Base-by-base conservation (phyloP, 2,888 invertebrate species). In the Acanthococcus lagerstroemiae region DNA sequence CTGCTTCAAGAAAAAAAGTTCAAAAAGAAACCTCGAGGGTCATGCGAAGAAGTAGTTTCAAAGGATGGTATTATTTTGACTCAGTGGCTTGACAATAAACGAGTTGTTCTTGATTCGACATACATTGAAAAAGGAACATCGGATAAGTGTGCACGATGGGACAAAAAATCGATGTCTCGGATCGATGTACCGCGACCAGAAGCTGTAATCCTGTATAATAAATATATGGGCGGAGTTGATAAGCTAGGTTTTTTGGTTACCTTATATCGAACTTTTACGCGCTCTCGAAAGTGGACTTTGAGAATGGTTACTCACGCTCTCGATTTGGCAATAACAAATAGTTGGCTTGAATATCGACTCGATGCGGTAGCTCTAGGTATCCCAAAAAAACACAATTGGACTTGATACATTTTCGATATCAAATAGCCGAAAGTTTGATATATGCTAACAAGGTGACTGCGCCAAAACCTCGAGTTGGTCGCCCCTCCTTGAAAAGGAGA, bases 201-300 rank as follows among this genome's bases (percentile, higher is more conserved):
- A 54, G 45, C 44, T 19, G 61, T 70, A 22, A 57, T 50, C 22
- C 24, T 57, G 7, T 69, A 70, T 37, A 70, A 69, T 27, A 50
- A 67, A 21, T 56, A 46, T 9, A 68, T 70, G 70, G 69, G 67
- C 7, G 69, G 69, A 19, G 69, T 70, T 3, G 69, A 70, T 60
- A 61, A 69, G 19, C 30, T 67, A 15, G 69, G 70, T 46, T 30
- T 57, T 27, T 25, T 68, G 2, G 67, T 69, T 24, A 65, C 67
- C 17, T 21, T 52, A 1, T 70, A 70, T 54, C 44, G 69, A 55
- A 68, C 58, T 17, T 65, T 55, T 37, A 66, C 69, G 17, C 26
- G 68, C 12, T 69, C 70, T 4, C 61, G 50, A 56, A 70, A 69
- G 52, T 69, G 70, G 70, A 69, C 69, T 1, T 25, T 70, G 9